These are phyloP conservation scores for Epiblema foenella DNA, from an alignment of 2,888 invertebrate species.

Conservation along the genomic window DNA sequence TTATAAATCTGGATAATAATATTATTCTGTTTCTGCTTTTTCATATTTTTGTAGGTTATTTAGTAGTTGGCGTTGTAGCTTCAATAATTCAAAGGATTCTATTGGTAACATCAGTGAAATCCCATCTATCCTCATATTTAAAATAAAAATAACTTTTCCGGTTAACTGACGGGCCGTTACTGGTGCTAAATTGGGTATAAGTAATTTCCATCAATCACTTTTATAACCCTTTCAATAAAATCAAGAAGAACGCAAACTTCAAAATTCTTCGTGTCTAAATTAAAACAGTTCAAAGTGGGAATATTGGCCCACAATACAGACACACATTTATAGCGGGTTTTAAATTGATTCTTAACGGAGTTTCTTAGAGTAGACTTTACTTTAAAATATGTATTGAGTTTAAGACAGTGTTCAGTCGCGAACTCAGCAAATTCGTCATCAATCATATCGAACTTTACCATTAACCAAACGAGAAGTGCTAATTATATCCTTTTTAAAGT, in stretches of 20 bases:
- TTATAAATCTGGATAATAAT: not conserved
- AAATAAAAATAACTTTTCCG: no score
- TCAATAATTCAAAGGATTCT: not conserved
- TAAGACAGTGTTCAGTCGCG: not conserved
- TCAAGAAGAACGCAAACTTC: not conserved
- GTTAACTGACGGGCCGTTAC: not conserved
- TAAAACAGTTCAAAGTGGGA: not conserved
- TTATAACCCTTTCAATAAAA: not conserved
- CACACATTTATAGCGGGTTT: not conserved
- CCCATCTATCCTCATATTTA: no score
- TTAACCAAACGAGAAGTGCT: slow-evolving; percentile 19
- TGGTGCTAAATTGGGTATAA: not conserved
- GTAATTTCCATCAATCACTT: not conserved
- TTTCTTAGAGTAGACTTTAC: not conserved
- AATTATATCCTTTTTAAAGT: slow-evolving; percentile 15
- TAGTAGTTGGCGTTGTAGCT: not conserved
- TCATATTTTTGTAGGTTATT: not conserved
- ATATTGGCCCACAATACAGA: not conserved
- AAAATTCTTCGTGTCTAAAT: not conserved
- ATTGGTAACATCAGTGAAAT: no score
- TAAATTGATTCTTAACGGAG: not conserved
- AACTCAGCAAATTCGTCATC: not conserved
- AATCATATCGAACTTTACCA: not conserved
- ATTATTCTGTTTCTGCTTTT: not conserved
- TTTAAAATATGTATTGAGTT: not conserved